Evolutionary conservation across 2,888 invertebrate genomes (phyloP).

Genomic region (Drosophila maculinotata): DNA sequence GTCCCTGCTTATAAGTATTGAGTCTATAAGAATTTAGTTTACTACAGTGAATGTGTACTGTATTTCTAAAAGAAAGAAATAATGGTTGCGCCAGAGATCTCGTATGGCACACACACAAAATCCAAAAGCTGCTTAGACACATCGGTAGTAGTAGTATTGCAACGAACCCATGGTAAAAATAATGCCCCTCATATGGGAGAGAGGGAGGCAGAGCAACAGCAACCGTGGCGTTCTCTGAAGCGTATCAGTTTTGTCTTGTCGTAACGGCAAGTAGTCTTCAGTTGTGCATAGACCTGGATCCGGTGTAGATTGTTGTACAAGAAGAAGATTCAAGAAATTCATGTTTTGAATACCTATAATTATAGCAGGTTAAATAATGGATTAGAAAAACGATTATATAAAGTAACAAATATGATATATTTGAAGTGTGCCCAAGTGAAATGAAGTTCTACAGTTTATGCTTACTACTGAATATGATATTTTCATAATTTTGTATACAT

Average conservation of each 20-base stretch:
- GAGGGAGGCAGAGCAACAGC: not conserved
- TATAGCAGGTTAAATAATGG: slow-evolving; percentile 2
- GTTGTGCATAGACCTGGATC: slow-evolving; percentile 68
- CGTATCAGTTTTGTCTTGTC: slow-evolving; percentile 75
- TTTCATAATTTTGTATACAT: slow-evolving; percentile 10
- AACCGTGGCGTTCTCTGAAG: slow-evolving; percentile 70
- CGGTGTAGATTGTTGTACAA: slow-evolving; percentile 42
- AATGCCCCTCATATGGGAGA: slow-evolving; percentile 12
- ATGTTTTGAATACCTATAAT: not conserved
- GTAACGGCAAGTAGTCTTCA: slow-evolving; percentile 76
- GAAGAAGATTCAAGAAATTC: slow-evolving; percentile 20
- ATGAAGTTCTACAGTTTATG: not conserved
- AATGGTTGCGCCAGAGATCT: slow-evolving; percentile 57
- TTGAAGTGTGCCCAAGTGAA: too few relatives aligned
- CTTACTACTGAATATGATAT: not conserved
- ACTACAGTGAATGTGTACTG: slow-evolving; percentile 7
- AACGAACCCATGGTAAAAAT: slow-evolving; percentile 32
- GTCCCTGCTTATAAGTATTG: too few relatives aligned
- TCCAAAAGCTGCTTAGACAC: slow-evolving; percentile 25
- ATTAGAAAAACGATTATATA: not conserved
- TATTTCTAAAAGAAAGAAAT: slow-evolving; percentile 17
- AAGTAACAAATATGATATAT: not conserved
- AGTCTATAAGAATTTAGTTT: not conserved
- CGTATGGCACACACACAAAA: slow-evolving; percentile 32
- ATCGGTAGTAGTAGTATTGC: slow-evolving; percentile 36